A percentile compares a stretch with the other conserved stretches of the same genome.
Conservation (phyloP, 2,113 vertebrate genomes). For the Pica pica region DNA sequence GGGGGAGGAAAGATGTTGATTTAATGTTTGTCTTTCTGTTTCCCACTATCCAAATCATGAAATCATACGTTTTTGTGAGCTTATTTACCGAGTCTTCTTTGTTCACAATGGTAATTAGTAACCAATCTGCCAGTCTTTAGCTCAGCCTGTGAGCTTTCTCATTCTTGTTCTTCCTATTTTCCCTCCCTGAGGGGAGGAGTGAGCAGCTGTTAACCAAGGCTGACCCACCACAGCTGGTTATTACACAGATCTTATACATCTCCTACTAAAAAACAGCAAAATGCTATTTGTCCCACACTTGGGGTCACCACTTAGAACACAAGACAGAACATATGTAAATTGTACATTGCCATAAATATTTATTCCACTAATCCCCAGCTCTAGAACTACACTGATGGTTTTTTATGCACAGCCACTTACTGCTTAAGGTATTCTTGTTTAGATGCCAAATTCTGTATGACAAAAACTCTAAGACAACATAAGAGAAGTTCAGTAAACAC, state of each 20-base stretch:
- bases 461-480: background rate
- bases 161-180: background rate
- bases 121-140: background rate
- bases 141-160: fast-evolving
- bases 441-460: background rate
- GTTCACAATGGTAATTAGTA: background rate
- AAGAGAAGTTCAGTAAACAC: background rate
- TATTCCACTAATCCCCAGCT: background rate
- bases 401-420: background rate
- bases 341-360: background rate
- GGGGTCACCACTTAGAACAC: background rate
- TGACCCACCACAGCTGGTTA: background rate
- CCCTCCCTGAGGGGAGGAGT: background rate
- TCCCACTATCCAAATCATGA: background rate
- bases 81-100: background rate
- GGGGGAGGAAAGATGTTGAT: background rate
- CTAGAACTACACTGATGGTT: background rate
- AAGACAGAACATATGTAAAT: background rate
- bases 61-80: background rate
- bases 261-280: background rate
- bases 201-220: background rate
- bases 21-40: background rate
- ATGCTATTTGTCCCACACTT: background rate
- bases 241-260: too few relatives aligned
- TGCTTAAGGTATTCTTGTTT: background rate